A percentile compares a stretch with the other conserved stretches of the same genome.
Conservation (phyloP, 2,888 invertebrate species). For the Amiota communis region DNA sequence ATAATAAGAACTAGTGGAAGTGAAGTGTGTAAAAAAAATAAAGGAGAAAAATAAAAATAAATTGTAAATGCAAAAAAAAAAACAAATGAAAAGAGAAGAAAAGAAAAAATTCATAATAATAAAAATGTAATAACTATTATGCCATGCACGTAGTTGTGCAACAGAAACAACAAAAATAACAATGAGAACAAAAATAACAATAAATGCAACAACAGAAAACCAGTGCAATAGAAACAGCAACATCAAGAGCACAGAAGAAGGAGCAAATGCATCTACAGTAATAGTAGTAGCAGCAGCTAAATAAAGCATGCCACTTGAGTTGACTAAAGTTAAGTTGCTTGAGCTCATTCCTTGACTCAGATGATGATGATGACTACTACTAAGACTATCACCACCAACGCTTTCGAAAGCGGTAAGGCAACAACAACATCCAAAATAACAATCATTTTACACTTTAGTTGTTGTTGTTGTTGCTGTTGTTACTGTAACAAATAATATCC, state of each 20-base stretch:
- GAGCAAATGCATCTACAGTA: conserved; percentile 21
- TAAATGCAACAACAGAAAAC: conserved; percentile 27
- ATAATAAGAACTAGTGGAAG: too few species aligned
- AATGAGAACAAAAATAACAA: conserved; percentile 2
- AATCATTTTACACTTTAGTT: conserved; percentile 25
- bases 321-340: too few species aligned
- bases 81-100: conserved; percentile 24
- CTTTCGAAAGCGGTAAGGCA: neutral
- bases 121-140: conserved; percentile 29
- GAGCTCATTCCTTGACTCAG: too few species aligned
- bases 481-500: neutral
- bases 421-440: neutral
- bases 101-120: conserved; percentile 27
- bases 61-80: conserved; percentile 7
- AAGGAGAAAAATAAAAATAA: neutral
- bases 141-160: conserved; percentile 16
- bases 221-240: conserved; percentile 25
- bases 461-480: neutral
- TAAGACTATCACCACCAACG: too few species aligned
- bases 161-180: conserved; percentile 10
- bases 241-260: neutral
- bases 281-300: conserved; percentile 24
- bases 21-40: too few species aligned
- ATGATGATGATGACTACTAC: too few species aligned
- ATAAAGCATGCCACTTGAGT: neutral